Percentiles rank a stretch among this genome's conserved stretches.
Evolutionary conservation across 2,888 invertebrate species (phyloP).

Genomic region (Parascotia fuliginaria): DNA sequence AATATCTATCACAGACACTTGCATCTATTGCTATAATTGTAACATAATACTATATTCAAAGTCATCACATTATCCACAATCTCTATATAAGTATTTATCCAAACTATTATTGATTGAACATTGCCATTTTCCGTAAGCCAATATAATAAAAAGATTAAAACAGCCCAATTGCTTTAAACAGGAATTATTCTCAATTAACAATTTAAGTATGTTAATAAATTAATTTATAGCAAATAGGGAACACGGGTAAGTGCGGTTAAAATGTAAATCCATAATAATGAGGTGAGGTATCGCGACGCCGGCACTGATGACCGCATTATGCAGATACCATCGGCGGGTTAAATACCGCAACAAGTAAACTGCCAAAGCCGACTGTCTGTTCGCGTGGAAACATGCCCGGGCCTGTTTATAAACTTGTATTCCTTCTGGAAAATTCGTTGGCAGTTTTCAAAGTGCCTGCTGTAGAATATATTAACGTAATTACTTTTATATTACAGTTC

Average conservation of each 20-base stretch:
- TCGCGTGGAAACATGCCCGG: slow-evolving; percentile 49
- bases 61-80: too few relatives aligned
- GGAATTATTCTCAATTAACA: slow-evolving; percentile 15
- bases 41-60: too few relatives aligned
- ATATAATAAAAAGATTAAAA: neutral
- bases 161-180: neutral
- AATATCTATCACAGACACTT: too few relatives aligned
- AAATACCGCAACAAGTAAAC: slow-evolving; percentile 83
- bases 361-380: slow-evolving; percentile 61
- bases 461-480: neutral
- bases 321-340: slow-evolving; percentile 76
- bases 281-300: slow-evolving; percentile 66
- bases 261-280: slow-evolving; percentile 76
- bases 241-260: slow-evolving; percentile 65
- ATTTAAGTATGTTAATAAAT: slow-evolving; percentile 40
- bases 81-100: too few relatives aligned
- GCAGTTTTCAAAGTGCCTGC: neutral
- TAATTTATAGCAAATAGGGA: slow-evolving; percentile 66
- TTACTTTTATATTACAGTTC: neutral
- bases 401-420: slow-evolving; percentile 29
- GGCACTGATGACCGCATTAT: slow-evolving; percentile 77
- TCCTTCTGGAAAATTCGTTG: slow-evolving; percentile 21
- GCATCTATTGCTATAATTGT: too few relatives aligned
- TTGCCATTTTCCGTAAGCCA: too few relatives aligned
- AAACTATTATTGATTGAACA: too few relatives aligned